These are phyloP conservation scores for Siphamia tubifer DNA, from an alignment of 2,113 vertebrate species.

Conservation along the genomic window DNA sequence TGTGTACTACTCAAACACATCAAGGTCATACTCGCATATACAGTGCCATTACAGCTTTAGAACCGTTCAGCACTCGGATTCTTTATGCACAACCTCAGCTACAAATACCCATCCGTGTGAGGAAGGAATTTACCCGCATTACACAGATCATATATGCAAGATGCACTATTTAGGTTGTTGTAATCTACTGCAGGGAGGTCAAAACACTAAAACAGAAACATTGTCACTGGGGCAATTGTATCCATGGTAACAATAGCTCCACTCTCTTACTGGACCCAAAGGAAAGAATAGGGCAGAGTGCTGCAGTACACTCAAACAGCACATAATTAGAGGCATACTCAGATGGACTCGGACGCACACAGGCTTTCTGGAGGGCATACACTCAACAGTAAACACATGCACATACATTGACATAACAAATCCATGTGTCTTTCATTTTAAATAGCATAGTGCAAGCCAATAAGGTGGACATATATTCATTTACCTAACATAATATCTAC, in stretches of 20 bases:
- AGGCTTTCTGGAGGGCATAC: constrained; percentile 42
- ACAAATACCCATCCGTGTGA: not conserved
- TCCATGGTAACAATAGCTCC: constrained; percentile 49
- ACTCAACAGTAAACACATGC: constrained; percentile 33
- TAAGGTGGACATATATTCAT: not conserved
- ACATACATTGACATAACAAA: constrained; percentile 24
- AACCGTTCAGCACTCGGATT: too few species aligned
- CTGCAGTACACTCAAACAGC: constrained; percentile 40
- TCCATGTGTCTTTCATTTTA: constrained; percentile 30
- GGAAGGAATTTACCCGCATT: too few species aligned
- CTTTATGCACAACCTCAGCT: not conserved
- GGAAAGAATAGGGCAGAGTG: constrained; percentile 19
- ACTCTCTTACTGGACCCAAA: constrained; percentile 30
- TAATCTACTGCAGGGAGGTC: not conserved
- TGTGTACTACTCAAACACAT: not conserved
- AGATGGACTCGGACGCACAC: too few species aligned
- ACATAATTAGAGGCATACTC: constrained; percentile 41
- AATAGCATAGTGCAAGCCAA: not conserved
- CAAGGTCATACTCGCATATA: not conserved
- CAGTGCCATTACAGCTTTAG: too few species aligned
- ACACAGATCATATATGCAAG: too few species aligned
- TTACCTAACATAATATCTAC: not conserved
- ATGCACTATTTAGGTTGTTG: too few species aligned
- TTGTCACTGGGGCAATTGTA: constrained; percentile 40
- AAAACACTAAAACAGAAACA: not conserved